Percentiles rank a stretch among this genome's conserved stretches.
These are phyloP conservation scores for Ovis canadensis DNA, from an alignment of 2,113 vertebrate genomes.

Conservation along the genomic window DNA sequence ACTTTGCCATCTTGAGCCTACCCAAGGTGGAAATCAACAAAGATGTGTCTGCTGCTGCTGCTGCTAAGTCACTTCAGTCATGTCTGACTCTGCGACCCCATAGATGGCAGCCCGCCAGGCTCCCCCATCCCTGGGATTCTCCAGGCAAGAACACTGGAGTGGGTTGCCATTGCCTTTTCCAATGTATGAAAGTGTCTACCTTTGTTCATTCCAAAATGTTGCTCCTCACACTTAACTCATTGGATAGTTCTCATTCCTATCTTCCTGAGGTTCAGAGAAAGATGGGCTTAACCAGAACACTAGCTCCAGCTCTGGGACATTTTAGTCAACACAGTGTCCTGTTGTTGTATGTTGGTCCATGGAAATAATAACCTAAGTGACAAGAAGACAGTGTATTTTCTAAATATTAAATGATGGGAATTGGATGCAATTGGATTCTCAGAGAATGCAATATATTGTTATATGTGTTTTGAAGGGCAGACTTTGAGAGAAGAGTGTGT, in stretches of 20 bases:
- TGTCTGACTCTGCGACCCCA: too few relatives aligned
- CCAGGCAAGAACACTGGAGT: too few relatives aligned
- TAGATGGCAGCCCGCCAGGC: too few relatives aligned
- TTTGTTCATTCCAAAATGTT: background rate
- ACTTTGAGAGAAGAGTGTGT: background rate
- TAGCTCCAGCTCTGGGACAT: background rate
- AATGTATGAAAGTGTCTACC: background rate
- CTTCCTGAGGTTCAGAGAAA: background rate
- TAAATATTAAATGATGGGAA: background rate
- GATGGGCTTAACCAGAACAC: background rate
- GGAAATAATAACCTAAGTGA: background rate
- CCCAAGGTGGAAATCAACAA: slow-evolving; percentile 87
- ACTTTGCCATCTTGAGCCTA: slow-evolving; percentile 88
- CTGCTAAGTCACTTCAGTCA: too few relatives aligned
- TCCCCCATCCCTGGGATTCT: too few relatives aligned
- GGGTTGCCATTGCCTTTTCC: too few relatives aligned
- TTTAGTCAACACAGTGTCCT: background rate
- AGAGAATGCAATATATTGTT: background rate
- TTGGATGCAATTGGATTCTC: background rate
- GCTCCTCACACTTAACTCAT: background rate
- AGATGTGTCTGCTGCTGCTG: slow-evolving; percentile 74
- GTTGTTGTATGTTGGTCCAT: background rate
- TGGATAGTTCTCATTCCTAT: background rate
- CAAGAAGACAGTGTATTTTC: background rate
- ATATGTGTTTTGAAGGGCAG: background rate